Percentiles rank a stretch among this genome's conserved stretches.
phyloP scores from a whole-genome alignment of 64 coral and sea anemone genomes.

The Pocillopora damicornis region DNA sequence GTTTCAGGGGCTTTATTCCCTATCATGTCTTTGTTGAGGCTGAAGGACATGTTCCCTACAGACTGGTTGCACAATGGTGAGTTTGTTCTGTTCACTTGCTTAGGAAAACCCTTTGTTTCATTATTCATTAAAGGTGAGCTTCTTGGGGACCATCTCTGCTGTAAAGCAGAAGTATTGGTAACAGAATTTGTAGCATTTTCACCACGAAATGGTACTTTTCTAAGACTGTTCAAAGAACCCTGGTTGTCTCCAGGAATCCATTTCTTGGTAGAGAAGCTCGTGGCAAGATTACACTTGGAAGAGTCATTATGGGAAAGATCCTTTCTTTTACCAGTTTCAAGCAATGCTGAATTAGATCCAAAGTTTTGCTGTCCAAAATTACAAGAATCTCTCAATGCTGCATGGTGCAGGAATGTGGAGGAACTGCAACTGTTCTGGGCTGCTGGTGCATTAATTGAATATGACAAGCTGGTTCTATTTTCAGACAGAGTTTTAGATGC shows the following conservation, averaged over 20 bases:
- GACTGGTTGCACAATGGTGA: neutral
- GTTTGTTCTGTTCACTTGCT: neutral
- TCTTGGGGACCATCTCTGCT: neutral
- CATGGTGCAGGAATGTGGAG: neutral
- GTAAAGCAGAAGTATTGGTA: neutral
- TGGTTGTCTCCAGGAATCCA: neutral
- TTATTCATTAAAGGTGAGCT: neutral
- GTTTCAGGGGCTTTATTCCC: neutral
- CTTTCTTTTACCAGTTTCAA: neutral
- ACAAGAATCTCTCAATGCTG: neutral
- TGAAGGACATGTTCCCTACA: neutral
- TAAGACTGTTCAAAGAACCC: neutral
- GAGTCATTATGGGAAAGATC: neutral
- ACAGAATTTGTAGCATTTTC: neutral
- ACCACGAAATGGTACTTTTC: neutral
- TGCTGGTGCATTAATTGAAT: neutral
- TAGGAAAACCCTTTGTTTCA: neutral
- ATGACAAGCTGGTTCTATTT: neutral
- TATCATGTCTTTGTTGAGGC: neutral
- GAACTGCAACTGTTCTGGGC: neutral
- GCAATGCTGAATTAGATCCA: neutral
- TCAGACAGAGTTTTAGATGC: neutral
- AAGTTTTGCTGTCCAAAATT: neutral
- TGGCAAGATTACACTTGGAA: neutral
- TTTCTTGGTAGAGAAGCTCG: neutral